Base-by-base conservation (phyloP, 2,888 invertebrate species). In the Hedya salicella region DNA sequence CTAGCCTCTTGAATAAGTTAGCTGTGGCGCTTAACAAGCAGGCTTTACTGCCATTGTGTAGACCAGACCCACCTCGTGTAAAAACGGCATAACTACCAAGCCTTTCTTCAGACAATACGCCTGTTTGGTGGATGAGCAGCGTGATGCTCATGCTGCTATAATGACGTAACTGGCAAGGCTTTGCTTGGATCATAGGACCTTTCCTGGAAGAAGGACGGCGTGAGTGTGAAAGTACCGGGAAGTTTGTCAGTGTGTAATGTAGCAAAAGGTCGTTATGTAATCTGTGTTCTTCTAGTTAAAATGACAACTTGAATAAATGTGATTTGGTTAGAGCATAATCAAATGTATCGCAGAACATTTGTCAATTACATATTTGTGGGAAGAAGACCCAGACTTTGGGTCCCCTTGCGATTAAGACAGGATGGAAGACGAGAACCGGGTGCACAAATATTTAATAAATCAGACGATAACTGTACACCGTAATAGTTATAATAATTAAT, bases 1-100 rank as follows among this genome's bases (percentile, higher is more conserved):
- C 66, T 44, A 40, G 59, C 62, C 62, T 59, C 42, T 61, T 74
- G 73, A 73, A 74, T 74, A 71, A 70, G 68, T 71, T 59, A 72
- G 67, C 62, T 52, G 68, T 68, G 59, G 40, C 17, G 44, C 65
- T 66, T 63, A 70, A 67, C 63, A 62, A 68, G 44, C 19, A 25
- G 52, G 40, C 60, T 68, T 14, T 32, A 14, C n/a, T n/a, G 25
- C 30, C 25, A 57, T 63, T 63, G 63, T 63, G 42, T 1, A 53
- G 30, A 49, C 1, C 36, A 36, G 1, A 1, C 8, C 9, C 9
- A 25, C 25, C 6, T 36, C 36, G 9, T 9, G 9, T 36, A 36
- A 2, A 36, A 36, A 36, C 5, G 36, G 3, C 11, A 9, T 9
- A 36, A 36, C 36, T 36, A 1, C 8, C 36, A 36, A 36, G 11